Base-by-base conservation (phyloP, 2,797 vertebrate species). In the Pelochelys cantorii region DNA sequence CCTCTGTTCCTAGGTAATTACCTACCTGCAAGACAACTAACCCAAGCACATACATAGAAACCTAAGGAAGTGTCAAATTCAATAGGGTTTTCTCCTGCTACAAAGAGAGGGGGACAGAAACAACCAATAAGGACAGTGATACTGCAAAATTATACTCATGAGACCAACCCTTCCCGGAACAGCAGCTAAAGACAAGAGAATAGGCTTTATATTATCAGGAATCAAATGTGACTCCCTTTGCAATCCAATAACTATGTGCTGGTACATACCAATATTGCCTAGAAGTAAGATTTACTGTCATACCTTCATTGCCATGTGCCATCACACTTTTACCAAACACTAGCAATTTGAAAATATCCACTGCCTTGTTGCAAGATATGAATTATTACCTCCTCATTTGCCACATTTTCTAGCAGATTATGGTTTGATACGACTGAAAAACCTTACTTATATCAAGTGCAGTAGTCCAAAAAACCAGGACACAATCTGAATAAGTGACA, bases 31-130 rank as follows among this genome's bases (percentile, higher is more conserved):
- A 80, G 2, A 12, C 10, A 79, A 57, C 22, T 89, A 83, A 3
- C 11, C 0, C 34, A 34, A 68, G 54, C 12, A 25, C 3, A 83
- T 90, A 31, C 7, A 65, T 14, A 65, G 2, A n/a, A 56, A 79
- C 5, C 31, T 2, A 55, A 0, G 0, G 1, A 57, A 56, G 5
- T 8, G 62, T 65, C 34, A 14, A 4, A 71, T 14, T 22, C 53
- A 52, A 11, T 34, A 3, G 48, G 10, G 37, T 34, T 80, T 82
- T 74, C 78, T 12, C 37, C 3, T 53, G 8, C 2, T 71, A 71
- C 55, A 7, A 55, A 12, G 11, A 74, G 52, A 74, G 20, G 18
- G n/a, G 25, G 18, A 1, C 3, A 14, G 22, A 27, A 75, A 48
- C 23, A 83, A 34, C 27, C 62, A 7, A 9, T 18, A 56, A 84